A percentile compares a stretch with the other conserved stretches of the same genome.
Conservation (phyloP, 2,888 invertebrate species). For the Andrena bucephala region DNA sequence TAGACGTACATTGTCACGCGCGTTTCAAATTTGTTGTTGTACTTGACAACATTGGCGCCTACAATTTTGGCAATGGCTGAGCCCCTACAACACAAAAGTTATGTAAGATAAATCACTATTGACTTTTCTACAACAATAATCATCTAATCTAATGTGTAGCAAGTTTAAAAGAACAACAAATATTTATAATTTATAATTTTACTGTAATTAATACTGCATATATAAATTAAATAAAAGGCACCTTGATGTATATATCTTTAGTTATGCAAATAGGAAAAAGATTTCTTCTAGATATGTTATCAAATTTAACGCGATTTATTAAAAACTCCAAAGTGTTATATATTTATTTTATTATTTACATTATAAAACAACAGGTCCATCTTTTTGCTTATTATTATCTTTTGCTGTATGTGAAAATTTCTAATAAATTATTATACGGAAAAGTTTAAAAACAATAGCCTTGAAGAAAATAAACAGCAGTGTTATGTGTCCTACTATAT, state of each 20-base stretch:
- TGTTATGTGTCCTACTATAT: not conserved
- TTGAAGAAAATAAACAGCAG: not conserved
- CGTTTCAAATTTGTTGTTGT: constrained; percentile 93
- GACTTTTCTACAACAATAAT: not conserved
- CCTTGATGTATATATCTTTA: no score
- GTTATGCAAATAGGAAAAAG: no score
- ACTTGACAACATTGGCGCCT: constrained; percentile 92
- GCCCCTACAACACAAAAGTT: constrained; percentile 88
- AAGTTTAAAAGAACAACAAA: not conserved
- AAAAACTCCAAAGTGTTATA: no score
- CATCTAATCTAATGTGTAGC: not conserved
- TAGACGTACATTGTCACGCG: constrained; percentile 98
- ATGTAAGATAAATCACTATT: constrained; percentile 11
- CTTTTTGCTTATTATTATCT: no score
- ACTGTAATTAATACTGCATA: not conserved
- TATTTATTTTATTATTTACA: no score
- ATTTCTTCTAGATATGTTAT: not conserved
- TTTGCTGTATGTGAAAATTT: no score
- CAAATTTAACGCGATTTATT: not conserved
- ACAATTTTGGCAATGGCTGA: constrained; percentile 99
- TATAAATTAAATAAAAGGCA: no score
- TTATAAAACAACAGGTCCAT: no score
- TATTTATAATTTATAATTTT: not conserved
- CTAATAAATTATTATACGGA: no score
- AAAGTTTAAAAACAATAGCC: not conserved